Conservation (phyloP, 2,797 vertebrate genomes). For the Pygocentrus nattereri region DNA sequence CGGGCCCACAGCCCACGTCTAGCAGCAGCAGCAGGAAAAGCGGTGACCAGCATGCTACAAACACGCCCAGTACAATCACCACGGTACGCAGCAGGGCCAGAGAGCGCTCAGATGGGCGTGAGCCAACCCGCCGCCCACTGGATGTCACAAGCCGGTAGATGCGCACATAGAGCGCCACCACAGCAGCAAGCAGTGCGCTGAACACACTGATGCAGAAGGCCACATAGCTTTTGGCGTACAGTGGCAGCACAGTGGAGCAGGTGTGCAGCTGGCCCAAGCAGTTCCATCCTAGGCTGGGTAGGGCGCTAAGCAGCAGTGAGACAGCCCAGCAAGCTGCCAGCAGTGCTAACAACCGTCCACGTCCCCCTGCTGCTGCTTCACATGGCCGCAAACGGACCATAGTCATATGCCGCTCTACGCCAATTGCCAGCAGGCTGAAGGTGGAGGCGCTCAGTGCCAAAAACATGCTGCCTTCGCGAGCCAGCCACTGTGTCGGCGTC, state of each 20-base stretch:
- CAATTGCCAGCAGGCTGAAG: conserved; percentile 83
- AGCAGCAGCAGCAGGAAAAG: conserved; percentile 82
- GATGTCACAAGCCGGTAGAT: conserved; percentile 84
- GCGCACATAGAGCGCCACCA: conserved; percentile 82
- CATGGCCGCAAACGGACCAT: conserved; percentile 82
- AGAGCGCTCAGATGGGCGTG: conserved; percentile 79
- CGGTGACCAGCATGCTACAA: conserved; percentile 82
- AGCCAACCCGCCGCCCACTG: conserved; percentile 77
- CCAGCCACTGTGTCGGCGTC: conserved; percentile 78
- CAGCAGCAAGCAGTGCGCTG: conserved; percentile 77
- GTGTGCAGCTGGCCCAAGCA: conserved; percentile 69
- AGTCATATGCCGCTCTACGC: conserved; percentile 83
- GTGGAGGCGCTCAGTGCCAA: conserved; percentile 83
- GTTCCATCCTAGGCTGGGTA: conserved; percentile 84
- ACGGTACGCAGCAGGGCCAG: conserved; percentile 80
- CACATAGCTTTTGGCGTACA: conserved; percentile 81
- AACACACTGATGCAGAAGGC: conserved; percentile 83
- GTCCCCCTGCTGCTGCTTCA: conserved; percentile 70
- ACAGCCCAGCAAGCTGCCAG: conserved; percentile 81
- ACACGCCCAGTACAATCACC: conserved; percentile 83
- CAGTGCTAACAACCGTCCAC: conserved; percentile 76
- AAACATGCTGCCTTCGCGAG: conserved; percentile 84
- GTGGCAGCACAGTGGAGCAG: conserved; percentile 82
- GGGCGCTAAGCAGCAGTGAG: conserved; percentile 77
- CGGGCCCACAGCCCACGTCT: conserved; percentile 80